Evolutionary conservation across 2,888 invertebrate species (phyloP).

Genomic region (Deilephila porcellus): DNA sequence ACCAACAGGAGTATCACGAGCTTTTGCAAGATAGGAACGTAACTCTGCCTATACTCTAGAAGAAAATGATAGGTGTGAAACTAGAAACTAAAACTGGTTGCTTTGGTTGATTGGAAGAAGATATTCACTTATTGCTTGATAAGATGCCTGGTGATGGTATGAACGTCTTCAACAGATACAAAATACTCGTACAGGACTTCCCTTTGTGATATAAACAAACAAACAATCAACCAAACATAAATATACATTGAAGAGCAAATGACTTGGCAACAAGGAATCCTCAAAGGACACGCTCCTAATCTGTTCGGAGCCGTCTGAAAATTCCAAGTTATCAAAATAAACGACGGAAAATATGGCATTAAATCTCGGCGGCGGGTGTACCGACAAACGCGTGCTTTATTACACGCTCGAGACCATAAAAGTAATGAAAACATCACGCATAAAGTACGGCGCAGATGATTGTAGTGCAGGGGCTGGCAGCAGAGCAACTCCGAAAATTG

Average conservation of each 20-base stretch:
- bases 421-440: slow-evolving; percentile 24
- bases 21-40: no score
- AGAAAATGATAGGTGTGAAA: no score
- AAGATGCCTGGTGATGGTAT: no score
- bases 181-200: no score
- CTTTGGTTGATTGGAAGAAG: no score
- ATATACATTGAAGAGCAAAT: not conserved
- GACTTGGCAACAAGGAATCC: not conserved
- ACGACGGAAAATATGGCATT: slow-evolving; percentile 24
- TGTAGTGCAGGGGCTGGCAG: not conserved
- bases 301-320: slow-evolving; percentile 21
- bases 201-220: not conserved
- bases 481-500: not conserved
- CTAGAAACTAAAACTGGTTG: no score
- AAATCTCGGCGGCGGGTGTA: slow-evolving; percentile 8
- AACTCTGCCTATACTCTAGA: no score
- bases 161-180: not conserved
- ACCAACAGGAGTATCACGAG: no score
- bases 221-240: not conserved
- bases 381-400: slow-evolving; percentile 21
- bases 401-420: slow-evolving; percentile 21
- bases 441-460: not conserved
- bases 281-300: slow-evolving; percentile 2
- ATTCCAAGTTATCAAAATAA: slow-evolving; percentile 26
- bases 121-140: no score